phyloP scores from a whole-genome alignment of 2,113 vertebrate genomes.

The Daboia siamensis region DNA sequence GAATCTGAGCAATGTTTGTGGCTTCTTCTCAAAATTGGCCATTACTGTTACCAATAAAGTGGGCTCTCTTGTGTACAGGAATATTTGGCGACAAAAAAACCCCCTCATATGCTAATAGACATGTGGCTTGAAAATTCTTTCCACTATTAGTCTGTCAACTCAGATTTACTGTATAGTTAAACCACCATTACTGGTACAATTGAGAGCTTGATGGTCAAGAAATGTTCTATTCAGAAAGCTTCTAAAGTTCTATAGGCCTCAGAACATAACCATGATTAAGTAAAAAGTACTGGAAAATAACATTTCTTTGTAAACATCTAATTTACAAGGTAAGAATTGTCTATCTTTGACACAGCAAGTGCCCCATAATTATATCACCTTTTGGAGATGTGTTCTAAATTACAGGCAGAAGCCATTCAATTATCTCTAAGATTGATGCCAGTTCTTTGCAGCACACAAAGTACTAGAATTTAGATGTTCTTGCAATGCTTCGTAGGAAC shows the following conservation, averaged over 20 bases:
- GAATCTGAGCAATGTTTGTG: not conserved
- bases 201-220: not conserved
- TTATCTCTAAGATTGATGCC: not conserved
- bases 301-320: not conserved
- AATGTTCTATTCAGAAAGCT: not conserved
- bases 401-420: constrained; percentile 3
- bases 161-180: not conserved
- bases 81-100: not conserved
- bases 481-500: not conserved
- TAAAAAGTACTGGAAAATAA: not conserved
- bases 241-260: not conserved
- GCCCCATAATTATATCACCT: constrained; percentile 12
- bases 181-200: not conserved
- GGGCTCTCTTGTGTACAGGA: not conserved
- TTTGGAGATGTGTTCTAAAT: constrained; percentile 2
- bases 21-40: not conserved
- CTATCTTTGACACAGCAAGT: not conserved
- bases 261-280: not conserved
- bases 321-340: constrained; percentile 2
- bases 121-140: not conserved
- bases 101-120: not conserved
- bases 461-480: not conserved
- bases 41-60: not conserved
- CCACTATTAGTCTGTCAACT: not conserved
- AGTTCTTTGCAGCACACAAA: not conserved